Base-by-base conservation (phyloP, 2,113 vertebrate species). In the Microtus ochrogaster region DNA sequence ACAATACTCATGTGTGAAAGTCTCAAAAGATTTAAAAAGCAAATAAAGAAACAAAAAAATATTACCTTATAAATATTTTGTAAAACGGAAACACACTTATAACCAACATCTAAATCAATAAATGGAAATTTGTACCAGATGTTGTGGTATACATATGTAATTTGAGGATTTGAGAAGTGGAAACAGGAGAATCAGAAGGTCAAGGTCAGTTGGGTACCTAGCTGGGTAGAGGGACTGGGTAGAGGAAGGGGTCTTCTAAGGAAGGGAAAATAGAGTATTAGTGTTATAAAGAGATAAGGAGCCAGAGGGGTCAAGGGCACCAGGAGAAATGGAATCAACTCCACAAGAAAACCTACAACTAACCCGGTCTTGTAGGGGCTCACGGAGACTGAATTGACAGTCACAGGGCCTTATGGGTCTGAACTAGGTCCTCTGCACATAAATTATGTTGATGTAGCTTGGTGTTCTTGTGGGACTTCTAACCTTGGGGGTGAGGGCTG, bases 51-150 rank as follows among this genome's bases (percentile, higher is more conserved):
- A 41, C 72, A 47, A 79, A 58, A 58, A 73, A 39, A 39, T 39
- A 61, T 82, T 33, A 39, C 12, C n/a, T 39, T 41, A 82, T 39
- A 82, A 82, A 61, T 82, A 61, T 41, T 82, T 41, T 41, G 22
- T 39, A 73, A 92, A 36, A 87, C 77, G 21, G 61, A 94, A 94
- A 58, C 74, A n/a, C 4, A 0, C 13, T 33, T 82, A 28, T 76
- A 95, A 49, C n/a, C n/a, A 94, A 22, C 26, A 92, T 28, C 10
- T 17, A 92, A 77, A 63, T 82, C 21, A 96, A 91, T 55, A 90
- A 66, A 89, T 70, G 93, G 36, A 95, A 90, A 74, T 65, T 92
- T 95, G 21, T 96, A 28, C 44, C 33, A 36, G 52, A 11, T 44
- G 77, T 52, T 22, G 17, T 17, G 12, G 17, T 84, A 49, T 90